Conservation (phyloP, 2,113 vertebrate species). For the Strix uralensis region DNA sequence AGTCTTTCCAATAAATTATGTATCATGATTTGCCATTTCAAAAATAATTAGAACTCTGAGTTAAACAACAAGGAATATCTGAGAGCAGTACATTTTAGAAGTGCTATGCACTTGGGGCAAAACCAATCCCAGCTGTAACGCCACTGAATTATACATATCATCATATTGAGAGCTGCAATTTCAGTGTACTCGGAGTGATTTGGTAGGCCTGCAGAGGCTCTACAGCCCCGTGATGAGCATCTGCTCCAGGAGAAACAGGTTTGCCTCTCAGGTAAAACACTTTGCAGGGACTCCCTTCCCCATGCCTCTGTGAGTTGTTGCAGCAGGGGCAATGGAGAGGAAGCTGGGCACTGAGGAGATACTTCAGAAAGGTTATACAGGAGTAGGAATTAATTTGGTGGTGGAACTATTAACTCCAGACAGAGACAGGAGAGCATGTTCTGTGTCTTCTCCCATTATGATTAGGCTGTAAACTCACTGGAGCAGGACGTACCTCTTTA, state of each 20-base stretch:
- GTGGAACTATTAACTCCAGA: background rate
- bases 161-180: background rate
- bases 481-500: background rate
- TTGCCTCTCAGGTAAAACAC: background rate
- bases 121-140: background rate
- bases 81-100: background rate
- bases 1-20: constrained; percentile 59
- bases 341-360: accelerated
- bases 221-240: background rate
- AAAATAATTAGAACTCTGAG: constrained; percentile 32
- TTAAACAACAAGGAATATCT: constrained; percentile 31
- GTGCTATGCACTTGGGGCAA: constrained; percentile 5
- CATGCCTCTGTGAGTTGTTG: background rate
- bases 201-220: background rate
- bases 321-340: background rate
- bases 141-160: constrained; percentile 24
- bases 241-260: background rate
- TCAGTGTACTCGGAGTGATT: background rate
- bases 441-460: background rate
- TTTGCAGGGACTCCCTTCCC: background rate
- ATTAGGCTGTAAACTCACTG: constrained; percentile 26
- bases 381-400: background rate
- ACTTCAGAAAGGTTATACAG: background rate
- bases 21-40: constrained; percentile 31
- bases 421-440: background rate